Base-by-base conservation (phyloP, 2,797 vertebrate species). In the Halcyon smyrnensis region DNA sequence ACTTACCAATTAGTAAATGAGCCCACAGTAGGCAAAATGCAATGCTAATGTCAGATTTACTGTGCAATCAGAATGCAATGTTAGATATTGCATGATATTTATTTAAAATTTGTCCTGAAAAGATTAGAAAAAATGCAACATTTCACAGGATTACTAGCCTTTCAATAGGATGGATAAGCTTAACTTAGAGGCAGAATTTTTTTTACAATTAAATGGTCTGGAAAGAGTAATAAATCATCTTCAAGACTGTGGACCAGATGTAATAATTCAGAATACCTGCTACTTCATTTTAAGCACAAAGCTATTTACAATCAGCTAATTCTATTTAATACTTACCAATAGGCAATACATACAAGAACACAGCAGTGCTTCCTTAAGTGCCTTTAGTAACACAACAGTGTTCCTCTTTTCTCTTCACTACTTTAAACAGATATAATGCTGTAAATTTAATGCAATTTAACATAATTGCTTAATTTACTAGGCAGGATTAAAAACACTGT, bases 401-500 rank as follows among this genome's bases (percentile, higher is more conserved):
- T 68, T 86, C 13, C 16, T 70, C 36, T 93, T 80, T 83, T 56
- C 53, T 70, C 59, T 93, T 79, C 85, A 17, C 25, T 77, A 67
- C 14, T 68, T 77, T 67, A 81, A 77, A 65, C 25, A 89, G 48
- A 56, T 45, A 37, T 56, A 88, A 84, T 50, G 11, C 43, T 71
- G 45, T 28, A 73, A 34, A 51, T 69, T n/a, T 89, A 90, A 85
- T n/a, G 37, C 19, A 81, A 71, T 87, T 92, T 59, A 90, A 60
- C 19, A 30, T 69, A 68, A 80, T 56, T 89, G 56, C 32, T 89
- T 73, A 21, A 73, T 93, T 94, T 91, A 62, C 62, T 57, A 87
- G 89, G 60, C 16, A 88, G 62, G 48, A 91, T 82, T 92, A 91
- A 94, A 83, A 81, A 27, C 19, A 87, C 46, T 53, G 48, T 89